A percentile compares a stretch with the other conserved stretches of the same genome.
phyloP scores from a whole-genome alignment of 2,888 invertebrate species.

The Tortrix viridana region DNA sequence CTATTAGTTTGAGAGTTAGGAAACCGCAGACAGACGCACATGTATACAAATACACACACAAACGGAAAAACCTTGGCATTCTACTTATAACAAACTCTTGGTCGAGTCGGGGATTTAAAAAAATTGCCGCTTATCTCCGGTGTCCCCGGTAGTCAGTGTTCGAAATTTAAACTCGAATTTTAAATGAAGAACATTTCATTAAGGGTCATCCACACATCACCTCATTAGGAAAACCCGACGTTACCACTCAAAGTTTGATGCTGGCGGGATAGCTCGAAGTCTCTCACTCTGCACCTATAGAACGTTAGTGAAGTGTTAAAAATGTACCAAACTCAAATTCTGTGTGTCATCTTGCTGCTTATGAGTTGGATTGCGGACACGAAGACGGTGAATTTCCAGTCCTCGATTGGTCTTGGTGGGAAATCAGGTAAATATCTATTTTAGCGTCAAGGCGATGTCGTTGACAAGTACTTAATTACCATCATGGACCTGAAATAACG shows the following conservation, averaged over 20 bases:
- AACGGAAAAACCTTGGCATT: too few species aligned
- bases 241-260: constrained; percentile 36
- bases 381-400: constrained; percentile 65
- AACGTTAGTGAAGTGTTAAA: constrained; percentile 25
- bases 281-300: constrained; percentile 10
- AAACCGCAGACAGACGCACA: too few species aligned
- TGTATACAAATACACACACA: too few species aligned
- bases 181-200: constrained; percentile 9
- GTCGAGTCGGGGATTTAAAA: too few species aligned
- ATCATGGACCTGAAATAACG: too few species aligned
- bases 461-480: too few species aligned
- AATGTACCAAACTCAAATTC: constrained; percentile 63
- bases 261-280: constrained; percentile 1
- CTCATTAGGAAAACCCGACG: constrained; percentile 52
- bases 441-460: too few species aligned
- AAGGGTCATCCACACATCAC: constrained; percentile 45
- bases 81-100: too few species aligned
- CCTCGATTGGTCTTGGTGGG: constrained; percentile 54
- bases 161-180: neutral
- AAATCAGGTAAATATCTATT: constrained; percentile 61
- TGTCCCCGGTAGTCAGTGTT: neutral
- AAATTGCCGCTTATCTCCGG: neutral
- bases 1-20: too few species aligned
- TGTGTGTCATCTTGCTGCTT: constrained; percentile 60
- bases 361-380: constrained; percentile 68